Base-by-base conservation (phyloP, 2,113 vertebrate genomes). In the Planiliza haematocheilus region DNA sequence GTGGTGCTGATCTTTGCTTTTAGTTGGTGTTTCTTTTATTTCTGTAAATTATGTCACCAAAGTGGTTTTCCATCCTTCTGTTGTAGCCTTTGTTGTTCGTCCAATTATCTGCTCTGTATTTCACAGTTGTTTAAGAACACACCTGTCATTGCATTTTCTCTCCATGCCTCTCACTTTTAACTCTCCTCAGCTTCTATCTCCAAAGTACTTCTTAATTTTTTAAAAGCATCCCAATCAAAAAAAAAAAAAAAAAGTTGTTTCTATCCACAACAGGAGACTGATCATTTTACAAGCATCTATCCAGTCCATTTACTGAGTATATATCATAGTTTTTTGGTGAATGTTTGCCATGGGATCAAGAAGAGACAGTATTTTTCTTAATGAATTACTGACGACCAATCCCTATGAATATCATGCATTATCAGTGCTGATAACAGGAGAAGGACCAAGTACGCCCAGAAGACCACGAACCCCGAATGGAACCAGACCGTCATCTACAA, bases 401-500 rank as follows among this genome's bases (percentile, higher is more conserved):
- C 17, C 74, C 58, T 88, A 59, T 88, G 11, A 81, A 81, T 86
- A 51, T 85, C 45, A 52, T 83, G 36, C 89, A 64, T 87, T 84
- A 87, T 84, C 92, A 99, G 98, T 91, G 96, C 95, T 82, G 98
- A 99, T 69, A 97, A 98, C 91, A 99, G 98, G 87, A 92, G 97
- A 83, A 95, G 96, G 71, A 99, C 96, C 77, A 99, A 97, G 84
- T 96, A 99, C 43, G 84, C 95, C 24, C 97, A 99, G 92, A 99
- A 97, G 88, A 99, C 96, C 81, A 88, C 96, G 92, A 98, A 99
- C 91, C 98, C 97, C 43, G 98, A 99, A 81, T 99, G 98, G 98
- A 99, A 99, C 93, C 98, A 99, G 93, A 99, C 97, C 0, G 98
- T 99, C 74, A 99, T 99, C 92, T 99, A 99, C 90, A 99, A 99